Percentiles rank a stretch among this genome's conserved stretches.
Conservation (phyloP, 2,888 invertebrate genomes). For the Cephus pygmeus region DNA sequence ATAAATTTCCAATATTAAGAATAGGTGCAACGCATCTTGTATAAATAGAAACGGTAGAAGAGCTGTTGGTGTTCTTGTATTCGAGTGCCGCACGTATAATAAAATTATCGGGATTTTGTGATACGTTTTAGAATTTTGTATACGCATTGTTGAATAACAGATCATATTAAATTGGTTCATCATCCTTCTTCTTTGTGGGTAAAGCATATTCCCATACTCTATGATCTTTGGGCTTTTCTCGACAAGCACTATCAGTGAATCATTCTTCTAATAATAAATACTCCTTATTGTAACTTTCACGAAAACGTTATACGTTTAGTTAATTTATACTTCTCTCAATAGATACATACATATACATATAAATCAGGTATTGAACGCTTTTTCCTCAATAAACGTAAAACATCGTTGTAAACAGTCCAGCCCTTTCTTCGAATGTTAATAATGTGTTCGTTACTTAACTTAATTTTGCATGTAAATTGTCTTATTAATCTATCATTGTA, state of each 20-base stretch:
- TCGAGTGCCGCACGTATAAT: background rate
- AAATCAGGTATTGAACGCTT: background rate
- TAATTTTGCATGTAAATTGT: background rate
- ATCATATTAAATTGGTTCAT: background rate
- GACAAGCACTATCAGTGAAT: background rate
- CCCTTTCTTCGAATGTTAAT: background rate
- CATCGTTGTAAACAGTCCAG: background rate
- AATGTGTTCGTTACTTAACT: background rate
- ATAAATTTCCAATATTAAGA: background rate
- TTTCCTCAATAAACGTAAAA: background rate
- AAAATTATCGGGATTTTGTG: background rate
- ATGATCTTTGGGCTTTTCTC: background rate
- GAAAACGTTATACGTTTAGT: background rate
- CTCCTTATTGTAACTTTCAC: background rate
- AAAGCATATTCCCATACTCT: background rate
- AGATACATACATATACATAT: background rate
- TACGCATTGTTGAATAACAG: background rate
- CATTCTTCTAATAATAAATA: background rate
- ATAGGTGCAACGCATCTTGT: background rate
- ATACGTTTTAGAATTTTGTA: background rate
- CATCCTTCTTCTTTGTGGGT: background rate
- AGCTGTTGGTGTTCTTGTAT: background rate
- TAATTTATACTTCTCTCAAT: background rate
- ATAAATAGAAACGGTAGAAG: background rate
- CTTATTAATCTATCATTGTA: background rate